These are phyloP conservation scores for human DNA, from an alignment of 2,113 vertebrate genomes.

Conservation along the genomic window DNA sequence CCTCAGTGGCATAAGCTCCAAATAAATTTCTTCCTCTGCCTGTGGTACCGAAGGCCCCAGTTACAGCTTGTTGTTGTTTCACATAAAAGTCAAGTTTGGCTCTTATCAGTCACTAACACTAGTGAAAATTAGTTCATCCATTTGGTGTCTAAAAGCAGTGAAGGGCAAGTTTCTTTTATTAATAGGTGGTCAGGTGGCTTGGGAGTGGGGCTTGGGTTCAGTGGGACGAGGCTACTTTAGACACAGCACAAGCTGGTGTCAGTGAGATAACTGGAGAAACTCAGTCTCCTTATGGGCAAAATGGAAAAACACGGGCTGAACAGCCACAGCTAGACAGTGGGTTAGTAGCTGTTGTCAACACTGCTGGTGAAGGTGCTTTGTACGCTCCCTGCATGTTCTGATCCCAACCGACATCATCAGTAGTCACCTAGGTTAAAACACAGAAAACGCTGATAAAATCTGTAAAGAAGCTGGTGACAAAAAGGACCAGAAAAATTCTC, in stretches of 20 bases:
- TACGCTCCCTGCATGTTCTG: not conserved
- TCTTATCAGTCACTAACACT: not conserved
- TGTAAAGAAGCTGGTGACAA: slow-evolving; percentile 10
- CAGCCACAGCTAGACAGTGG: not conserved
- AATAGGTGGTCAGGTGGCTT: not conserved
- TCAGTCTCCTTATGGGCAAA: not conserved
- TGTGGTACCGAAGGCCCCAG: not conserved
- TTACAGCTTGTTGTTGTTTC: not conserved
- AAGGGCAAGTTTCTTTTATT: not conserved
- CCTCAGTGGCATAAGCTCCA: not conserved
- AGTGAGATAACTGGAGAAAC: not conserved
- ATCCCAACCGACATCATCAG: not conserved
- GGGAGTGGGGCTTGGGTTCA: not conserved
- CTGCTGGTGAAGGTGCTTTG: not conserved
- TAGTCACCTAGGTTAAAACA: not conserved
- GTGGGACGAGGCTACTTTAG: not conserved
- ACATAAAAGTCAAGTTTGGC: not conserved
- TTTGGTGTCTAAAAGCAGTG: not conserved
- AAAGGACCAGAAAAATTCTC: not conserved
- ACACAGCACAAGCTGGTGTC: not conserved
- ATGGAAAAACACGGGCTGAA: not conserved
- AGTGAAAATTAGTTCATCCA: not conserved
- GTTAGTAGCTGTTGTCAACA: not conserved
- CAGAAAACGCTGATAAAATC: slow-evolving; percentile 38
- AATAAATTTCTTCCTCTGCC: slow-evolving; percentile 3